These are phyloP conservation scores for Plestiodon gilberti DNA, from an alignment of 2,113 vertebrate species.

Conservation along the genomic window DNA sequence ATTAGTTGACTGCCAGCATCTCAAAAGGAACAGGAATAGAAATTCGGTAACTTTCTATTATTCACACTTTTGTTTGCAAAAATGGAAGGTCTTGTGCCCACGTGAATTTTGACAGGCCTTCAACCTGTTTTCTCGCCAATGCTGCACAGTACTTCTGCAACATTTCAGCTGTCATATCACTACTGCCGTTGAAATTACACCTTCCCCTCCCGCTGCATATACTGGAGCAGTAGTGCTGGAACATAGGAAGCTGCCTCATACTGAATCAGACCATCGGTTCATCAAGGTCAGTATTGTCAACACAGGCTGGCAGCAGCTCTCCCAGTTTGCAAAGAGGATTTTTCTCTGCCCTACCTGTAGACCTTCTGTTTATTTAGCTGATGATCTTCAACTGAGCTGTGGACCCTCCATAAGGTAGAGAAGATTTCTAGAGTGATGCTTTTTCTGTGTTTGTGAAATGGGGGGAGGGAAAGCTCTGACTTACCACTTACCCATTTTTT, in stretches of 20 bases:
- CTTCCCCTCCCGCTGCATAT: not conserved
- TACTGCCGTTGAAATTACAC: not conserved
- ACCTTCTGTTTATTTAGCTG: no score
- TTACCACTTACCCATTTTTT: not conserved
- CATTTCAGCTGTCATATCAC: not conserved
- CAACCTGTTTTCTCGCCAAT: not conserved
- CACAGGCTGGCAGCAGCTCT: not conserved
- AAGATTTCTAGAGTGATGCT: not conserved
- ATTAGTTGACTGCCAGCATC: conserved; percentile 46
- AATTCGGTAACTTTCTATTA: conserved; percentile 42
- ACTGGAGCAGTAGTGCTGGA: not conserved
- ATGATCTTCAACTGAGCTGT: no score
- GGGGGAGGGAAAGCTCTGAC: not conserved
- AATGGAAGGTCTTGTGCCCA: not conserved
- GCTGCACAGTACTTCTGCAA: not conserved
- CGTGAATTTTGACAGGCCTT: not conserved
- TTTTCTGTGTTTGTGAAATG: not conserved
- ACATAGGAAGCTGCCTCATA: no score
- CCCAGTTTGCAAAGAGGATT: not conserved
- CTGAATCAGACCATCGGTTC: no score
- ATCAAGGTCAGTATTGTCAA: no score
- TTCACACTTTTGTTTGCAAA: conserved; percentile 4
- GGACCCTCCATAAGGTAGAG: no score
- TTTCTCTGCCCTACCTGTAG: no score
- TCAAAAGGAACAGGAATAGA: conserved; percentile 51